Percentiles rank a stretch among this genome's conserved stretches.
phyloP scores from a whole-genome alignment of 2,113 vertebrate species.

The Rhinichthys klamathensis region DNA sequence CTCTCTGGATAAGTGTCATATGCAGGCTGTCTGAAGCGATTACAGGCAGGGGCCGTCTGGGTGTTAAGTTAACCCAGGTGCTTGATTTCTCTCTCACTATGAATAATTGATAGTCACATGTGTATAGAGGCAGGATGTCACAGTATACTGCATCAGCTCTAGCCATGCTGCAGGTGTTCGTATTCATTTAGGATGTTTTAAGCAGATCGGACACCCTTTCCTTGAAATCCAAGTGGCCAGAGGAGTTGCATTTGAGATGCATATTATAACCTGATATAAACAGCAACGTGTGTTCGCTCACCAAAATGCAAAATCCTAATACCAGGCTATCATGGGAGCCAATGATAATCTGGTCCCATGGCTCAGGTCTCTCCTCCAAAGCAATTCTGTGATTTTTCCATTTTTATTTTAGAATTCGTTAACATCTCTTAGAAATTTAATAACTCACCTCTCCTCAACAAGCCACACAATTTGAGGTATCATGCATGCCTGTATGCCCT shows the following conservation, averaged over 20 bases:
- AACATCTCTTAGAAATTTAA: no score
- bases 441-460: no score
- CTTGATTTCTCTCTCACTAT: conserved; percentile 54
- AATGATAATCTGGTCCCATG: not conserved
- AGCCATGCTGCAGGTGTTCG: conserved; percentile 20
- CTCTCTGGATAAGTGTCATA: conserved; percentile 31
- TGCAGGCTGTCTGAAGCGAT: conserved; percentile 38
- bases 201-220: not conserved
- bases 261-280: not conserved
- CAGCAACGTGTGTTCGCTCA: not conserved
- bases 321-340: not conserved
- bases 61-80: conserved; percentile 52
- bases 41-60: conserved; percentile 17
- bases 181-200: not conserved
- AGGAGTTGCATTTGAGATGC: not conserved
- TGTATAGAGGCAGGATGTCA: conserved; percentile 47
- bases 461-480: no score
- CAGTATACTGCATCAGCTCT: conserved; percentile 29
- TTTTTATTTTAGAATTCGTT: not conserved
- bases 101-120: conserved; percentile 62
- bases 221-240: not conserved
- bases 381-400: not conserved
- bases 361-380: not conserved
- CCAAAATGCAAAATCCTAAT: not conserved
- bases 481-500: no score